A percentile compares a stretch with the other conserved stretches of the same genome.
Conservation (phyloP, 2,113 vertebrate species). For the Lampris megalopsis region DNA sequence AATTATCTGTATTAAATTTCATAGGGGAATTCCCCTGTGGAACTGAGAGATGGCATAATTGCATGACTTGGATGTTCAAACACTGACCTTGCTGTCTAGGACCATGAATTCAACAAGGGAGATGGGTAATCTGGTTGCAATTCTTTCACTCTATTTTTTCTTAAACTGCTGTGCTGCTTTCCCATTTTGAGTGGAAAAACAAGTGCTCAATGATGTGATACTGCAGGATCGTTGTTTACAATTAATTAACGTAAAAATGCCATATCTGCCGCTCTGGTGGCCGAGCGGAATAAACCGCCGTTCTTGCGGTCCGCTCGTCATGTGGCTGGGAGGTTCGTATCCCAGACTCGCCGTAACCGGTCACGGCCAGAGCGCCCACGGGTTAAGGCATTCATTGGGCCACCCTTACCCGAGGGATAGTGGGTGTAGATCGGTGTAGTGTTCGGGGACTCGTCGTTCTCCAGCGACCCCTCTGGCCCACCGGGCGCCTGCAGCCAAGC, state of each 20-base stretch:
- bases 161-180: no score
- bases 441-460: no score
- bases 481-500: no score
- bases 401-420: no score
- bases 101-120: not conserved
- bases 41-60: constrained; percentile 7
- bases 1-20: constrained; percentile 24
- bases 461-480: no score
- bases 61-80: not conserved
- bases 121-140: not conserved
- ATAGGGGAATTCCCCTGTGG: constrained; percentile 10
- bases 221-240: not conserved
- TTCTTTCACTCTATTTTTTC: not conserved
- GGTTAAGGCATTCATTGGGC: no score
- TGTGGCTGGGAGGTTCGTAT: no score
- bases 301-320: no score
- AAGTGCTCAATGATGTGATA: constrained; percentile 4
- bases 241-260: constrained; percentile 14
- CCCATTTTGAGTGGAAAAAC: not conserved
- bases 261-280: not conserved
- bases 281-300: no score
- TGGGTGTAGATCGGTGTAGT: no score
- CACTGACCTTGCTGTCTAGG: not conserved
- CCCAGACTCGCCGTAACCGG: no score
- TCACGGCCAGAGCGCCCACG: no score